Evolutionary conservation across 1,140 invertebrate species (phyloP).

Genomic region (Whitmania pigra): DNA sequence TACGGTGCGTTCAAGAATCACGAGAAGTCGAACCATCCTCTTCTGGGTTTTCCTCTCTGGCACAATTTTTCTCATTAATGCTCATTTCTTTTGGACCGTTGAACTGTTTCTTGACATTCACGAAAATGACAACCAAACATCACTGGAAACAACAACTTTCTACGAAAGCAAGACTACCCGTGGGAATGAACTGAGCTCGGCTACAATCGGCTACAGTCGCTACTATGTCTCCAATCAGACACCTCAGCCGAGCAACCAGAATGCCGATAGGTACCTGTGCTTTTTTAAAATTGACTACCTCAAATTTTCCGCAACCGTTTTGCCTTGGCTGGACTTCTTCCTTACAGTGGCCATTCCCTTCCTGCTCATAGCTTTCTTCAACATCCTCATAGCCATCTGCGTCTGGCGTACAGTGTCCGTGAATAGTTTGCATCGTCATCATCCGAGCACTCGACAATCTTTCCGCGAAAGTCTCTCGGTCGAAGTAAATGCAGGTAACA

Average conservation of each 20-base stretch:
- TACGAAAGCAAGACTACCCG: constrained; percentile 17
- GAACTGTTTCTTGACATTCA: constrained; percentile 16
- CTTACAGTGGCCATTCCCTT: constrained; percentile 10
- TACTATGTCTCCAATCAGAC: not conserved
- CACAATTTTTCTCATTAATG: constrained; percentile 25
- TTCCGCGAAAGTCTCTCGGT: no score
- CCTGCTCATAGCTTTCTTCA: constrained; percentile 8
- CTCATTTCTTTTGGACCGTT: constrained; percentile 33
- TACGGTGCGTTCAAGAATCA: not conserved
- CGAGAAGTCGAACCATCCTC: not conserved
- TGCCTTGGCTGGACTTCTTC: constrained; percentile 13
- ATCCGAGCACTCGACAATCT: no score
- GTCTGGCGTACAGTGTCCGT: constrained; percentile 7
- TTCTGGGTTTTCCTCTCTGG: constrained; percentile 2
- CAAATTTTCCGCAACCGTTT: not conserved
- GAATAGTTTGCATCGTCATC: no score
- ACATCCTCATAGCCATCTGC: constrained; percentile 14
- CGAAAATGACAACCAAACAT: constrained; percentile 22
- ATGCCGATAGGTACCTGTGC: not conserved
- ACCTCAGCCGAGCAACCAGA: not conserved
- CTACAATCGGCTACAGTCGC: no score
- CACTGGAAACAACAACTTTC: constrained; percentile 4
- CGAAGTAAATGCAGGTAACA: no score
- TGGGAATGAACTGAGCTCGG: constrained; percentile 17
- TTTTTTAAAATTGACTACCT: not conserved